Percentiles rank a stretch among this genome's conserved stretches.
Conservation (phyloP, 2,113 vertebrate species). For the Rhea pennata region DNA sequence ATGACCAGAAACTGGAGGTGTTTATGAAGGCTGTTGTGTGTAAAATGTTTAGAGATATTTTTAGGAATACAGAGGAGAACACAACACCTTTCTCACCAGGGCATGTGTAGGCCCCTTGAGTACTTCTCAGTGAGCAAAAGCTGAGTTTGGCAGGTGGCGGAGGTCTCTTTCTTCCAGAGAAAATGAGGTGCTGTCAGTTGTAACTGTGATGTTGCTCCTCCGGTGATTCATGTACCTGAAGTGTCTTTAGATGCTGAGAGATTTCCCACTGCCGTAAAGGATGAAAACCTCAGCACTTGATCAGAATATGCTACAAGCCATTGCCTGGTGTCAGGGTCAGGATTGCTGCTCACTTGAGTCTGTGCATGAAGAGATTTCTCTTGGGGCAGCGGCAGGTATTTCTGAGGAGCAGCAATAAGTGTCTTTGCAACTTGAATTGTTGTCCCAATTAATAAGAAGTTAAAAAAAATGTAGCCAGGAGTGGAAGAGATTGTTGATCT, state of each 20-base stretch:
- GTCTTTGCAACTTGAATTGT: not conserved
- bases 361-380: not conserved
- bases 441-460: not conserved
- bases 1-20: not conserved
- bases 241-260: not conserved
- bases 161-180: not conserved
- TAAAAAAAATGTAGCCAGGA: not conserved
- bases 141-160: not conserved
- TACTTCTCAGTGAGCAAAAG: accelerated
- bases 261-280: accelerated
- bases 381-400: not conserved
- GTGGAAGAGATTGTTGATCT: not conserved
- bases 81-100: not conserved
- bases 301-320: accelerated
- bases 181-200: accelerated
- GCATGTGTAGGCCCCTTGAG: not conserved
- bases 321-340: not conserved
- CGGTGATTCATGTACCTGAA: accelerated
- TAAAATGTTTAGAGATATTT: not conserved
- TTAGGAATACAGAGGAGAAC: not conserved
- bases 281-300: not conserved
- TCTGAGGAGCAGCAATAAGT: not conserved
- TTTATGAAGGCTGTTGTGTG: not conserved
- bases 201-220: not conserved
- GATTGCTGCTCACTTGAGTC: not conserved